These are phyloP conservation scores for Paramormyrops hopkinsi DNA, from an alignment of 2,797 vertebrate genomes.

Conservation along the genomic window DNA sequence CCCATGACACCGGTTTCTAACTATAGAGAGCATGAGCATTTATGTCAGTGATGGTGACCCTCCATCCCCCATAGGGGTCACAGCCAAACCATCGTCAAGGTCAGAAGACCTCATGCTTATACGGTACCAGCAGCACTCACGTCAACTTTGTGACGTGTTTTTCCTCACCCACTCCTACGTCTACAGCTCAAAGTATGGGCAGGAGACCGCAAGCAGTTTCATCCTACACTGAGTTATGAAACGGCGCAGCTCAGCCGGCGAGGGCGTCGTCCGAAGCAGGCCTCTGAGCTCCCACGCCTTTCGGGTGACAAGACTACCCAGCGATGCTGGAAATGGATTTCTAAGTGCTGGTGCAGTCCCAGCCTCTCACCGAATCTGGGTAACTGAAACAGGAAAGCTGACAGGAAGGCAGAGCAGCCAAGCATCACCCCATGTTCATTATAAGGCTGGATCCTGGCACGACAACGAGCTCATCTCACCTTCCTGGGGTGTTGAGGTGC, in stretches of 20 bases:
- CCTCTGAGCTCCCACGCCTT: not conserved
- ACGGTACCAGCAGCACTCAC: not conserved
- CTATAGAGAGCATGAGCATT: not conserved
- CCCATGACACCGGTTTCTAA: not conserved
- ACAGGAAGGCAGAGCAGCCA: not conserved
- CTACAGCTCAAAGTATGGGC: not conserved
- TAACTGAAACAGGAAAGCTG: not conserved
- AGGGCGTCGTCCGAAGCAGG: not conserved
- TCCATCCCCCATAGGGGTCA: not conserved
- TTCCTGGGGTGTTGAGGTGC: not conserved
- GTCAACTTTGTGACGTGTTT: not conserved
- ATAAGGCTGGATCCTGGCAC: not conserved
- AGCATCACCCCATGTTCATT: not conserved
- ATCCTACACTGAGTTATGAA: slow-evolving; percentile 9
- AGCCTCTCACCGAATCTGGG: not conserved
- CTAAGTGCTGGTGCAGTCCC: not conserved
- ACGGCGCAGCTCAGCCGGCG: not conserved
- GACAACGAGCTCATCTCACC: not conserved
- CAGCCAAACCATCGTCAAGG: not conserved
- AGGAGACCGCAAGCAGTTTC: not conserved
- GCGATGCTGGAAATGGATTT: not conserved
- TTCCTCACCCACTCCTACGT: not conserved
- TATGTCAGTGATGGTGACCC: not conserved
- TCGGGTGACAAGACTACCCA: not conserved
- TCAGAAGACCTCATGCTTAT: not conserved